These are phyloP conservation scores for Zele albiditarsus DNA, from an alignment of 2,888 invertebrate species.

Conservation along the genomic window DNA sequence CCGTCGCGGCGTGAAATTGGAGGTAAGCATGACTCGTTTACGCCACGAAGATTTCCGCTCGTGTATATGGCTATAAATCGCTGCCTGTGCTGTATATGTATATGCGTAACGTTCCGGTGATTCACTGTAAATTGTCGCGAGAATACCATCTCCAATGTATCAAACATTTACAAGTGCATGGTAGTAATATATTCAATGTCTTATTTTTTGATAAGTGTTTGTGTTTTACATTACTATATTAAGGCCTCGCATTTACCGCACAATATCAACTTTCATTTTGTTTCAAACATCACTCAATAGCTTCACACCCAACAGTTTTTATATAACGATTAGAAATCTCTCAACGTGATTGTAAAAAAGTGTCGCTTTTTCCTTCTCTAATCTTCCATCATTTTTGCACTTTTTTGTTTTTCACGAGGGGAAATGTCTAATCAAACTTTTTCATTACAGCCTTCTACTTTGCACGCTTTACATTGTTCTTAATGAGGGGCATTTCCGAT, in stretches of 20 bases:
- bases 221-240: conserved; percentile 37
- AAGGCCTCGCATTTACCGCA: conserved; percentile 47
- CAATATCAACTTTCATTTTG: conserved; percentile 30
- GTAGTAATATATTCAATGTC: not conserved
- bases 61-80: conserved; percentile 28
- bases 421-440: conserved; percentile 11
- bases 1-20: conserved; percentile 58
- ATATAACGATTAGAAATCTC: conserved; percentile 15
- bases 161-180: conserved; percentile 5
- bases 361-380: not conserved
- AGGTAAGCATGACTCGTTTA: conserved; percentile 43
- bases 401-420: not conserved
- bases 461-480: not conserved
- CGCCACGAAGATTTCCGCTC: conserved; percentile 36
- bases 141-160: not conserved
- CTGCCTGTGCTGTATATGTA: not conserved
- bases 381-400: not conserved
- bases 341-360: conserved; percentile 1
- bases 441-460: not conserved
- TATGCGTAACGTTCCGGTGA: conserved; percentile 24
- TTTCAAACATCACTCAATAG: conserved; percentile 17
- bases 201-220: not conserved
- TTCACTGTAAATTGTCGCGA: conserved; percentile 6
- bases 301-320: conserved; percentile 15
- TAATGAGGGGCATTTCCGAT: not conserved